phyloP scores from a whole-genome alignment of 2,113 vertebrate species.

The Trichomycterus rosablanca region DNA sequence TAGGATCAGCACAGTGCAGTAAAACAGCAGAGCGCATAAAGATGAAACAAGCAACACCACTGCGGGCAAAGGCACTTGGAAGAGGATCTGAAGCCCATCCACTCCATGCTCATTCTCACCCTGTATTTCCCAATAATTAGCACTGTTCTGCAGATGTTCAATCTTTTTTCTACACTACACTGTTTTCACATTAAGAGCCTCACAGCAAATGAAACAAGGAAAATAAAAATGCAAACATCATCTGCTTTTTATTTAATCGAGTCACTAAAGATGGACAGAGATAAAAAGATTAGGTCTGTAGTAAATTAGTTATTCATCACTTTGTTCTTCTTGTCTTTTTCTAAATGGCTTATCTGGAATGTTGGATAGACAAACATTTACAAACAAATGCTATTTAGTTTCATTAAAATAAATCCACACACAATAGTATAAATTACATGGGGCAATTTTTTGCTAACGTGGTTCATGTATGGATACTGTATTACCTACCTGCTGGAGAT shows the following conservation, averaged over 20 bases:
- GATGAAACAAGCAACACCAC: slow-evolving; percentile 62
- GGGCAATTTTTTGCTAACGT: too few relatives aligned
- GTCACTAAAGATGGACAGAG: slow-evolving; percentile 47
- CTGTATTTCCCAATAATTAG: slow-evolving; percentile 69
- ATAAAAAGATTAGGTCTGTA: slow-evolving; percentile 49
- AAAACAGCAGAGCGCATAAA: slow-evolving; percentile 51
- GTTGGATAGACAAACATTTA: slow-evolving; percentile 3
- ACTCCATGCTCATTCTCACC: slow-evolving; percentile 53
- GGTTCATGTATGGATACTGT: too few relatives aligned
- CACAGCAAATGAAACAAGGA: slow-evolving; percentile 45
- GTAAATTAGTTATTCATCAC: slow-evolving; percentile 13
- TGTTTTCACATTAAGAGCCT: slow-evolving; percentile 44
- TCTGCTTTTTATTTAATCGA: slow-evolving; percentile 66
- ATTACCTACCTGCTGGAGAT: too few relatives aligned
- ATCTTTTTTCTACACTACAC: slow-evolving; percentile 28
- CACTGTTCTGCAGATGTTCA: slow-evolving; percentile 70
- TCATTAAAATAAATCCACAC: too few relatives aligned
- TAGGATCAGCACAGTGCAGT: slow-evolving; percentile 48
- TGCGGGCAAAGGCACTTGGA: slow-evolving; percentile 66
- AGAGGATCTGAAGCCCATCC: slow-evolving; percentile 65
- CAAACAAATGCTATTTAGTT: background rate
- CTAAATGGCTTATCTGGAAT: slow-evolving; percentile 2
- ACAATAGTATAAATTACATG: too few relatives aligned
- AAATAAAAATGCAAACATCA: slow-evolving; percentile 49
- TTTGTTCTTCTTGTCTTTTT: slow-evolving; percentile 11